These are phyloP conservation scores for Percopsis omiscomaycus DNA, from an alignment of 2,797 vertebrate genomes.

Conservation along the genomic window DNA sequence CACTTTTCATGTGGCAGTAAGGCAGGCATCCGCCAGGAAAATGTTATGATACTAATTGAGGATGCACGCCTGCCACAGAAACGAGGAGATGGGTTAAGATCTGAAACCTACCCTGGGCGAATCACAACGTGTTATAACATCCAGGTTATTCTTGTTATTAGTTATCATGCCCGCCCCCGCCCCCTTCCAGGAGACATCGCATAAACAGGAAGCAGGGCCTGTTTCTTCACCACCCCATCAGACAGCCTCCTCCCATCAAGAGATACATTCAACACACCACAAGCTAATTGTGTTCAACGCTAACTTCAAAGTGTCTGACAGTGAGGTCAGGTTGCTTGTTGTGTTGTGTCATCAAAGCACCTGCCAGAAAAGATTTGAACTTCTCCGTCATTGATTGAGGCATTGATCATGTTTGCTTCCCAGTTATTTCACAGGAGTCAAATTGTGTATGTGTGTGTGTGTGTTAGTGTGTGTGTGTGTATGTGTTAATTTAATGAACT, in stretches of 20 bases:
- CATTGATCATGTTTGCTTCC: slow-evolving; percentile 29
- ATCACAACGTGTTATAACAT: too few relatives aligned
- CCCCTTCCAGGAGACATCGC: too few relatives aligned
- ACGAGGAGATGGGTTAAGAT: too few relatives aligned
- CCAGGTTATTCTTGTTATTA: too few relatives aligned
- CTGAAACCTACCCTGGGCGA: too few relatives aligned
- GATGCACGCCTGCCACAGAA: too few relatives aligned
- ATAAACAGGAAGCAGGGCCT: too few relatives aligned
- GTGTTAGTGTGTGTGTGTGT: slow-evolving; percentile 12
- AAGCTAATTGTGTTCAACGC: not conserved
- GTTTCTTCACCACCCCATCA: too few relatives aligned
- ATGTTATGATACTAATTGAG: too few relatives aligned
- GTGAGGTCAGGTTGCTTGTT: slow-evolving; percentile 39
- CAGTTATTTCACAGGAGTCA: slow-evolving; percentile 20
- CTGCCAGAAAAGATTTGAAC: slow-evolving; percentile 14
- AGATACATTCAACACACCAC: not conserved
- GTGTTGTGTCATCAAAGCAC: slow-evolving; percentile 60
- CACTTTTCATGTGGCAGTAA: not conserved
- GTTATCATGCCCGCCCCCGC: too few relatives aligned
- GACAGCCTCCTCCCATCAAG: too few relatives aligned
- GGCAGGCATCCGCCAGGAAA: not conserved
- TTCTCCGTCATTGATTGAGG: slow-evolving; percentile 19
- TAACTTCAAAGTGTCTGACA: slow-evolving; percentile 29
- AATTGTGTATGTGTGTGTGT: slow-evolving; percentile 17
- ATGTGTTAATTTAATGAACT: slow-evolving; percentile 31